phyloP scores from a whole-genome alignment of 1,140 invertebrate genomes.

The Habropoda laboriosa region DNA sequence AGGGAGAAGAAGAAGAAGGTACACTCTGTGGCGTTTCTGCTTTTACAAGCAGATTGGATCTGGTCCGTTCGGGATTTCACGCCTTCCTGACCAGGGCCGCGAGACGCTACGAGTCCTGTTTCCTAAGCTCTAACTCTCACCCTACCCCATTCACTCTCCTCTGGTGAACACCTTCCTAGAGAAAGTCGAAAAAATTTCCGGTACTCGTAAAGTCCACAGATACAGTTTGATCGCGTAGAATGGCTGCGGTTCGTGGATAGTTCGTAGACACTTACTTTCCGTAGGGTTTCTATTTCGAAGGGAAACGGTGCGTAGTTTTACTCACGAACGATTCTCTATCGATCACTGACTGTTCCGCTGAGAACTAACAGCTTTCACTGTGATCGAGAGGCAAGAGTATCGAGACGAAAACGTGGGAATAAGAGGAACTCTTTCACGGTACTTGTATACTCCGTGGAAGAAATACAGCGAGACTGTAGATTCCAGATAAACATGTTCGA shows the following conservation, averaged over 20 bases:
- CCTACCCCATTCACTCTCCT: no score
- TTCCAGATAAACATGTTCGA: no score
- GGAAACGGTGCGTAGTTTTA: not conserved
- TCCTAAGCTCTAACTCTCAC: conserved; percentile 25
- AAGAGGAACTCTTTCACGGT: no score
- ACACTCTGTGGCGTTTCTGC: conserved; percentile 54
- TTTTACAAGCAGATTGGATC: conserved; percentile 69
- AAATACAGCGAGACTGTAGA: no score
- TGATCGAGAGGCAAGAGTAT: no score
- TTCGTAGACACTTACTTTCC: not conserved
- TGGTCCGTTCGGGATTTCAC: conserved; percentile 48
- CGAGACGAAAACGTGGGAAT: no score
- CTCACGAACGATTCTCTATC: no score
- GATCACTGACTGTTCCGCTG: no score
- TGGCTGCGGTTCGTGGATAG: not conserved
- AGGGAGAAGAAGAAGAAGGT: not conserved
- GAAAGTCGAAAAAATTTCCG: conserved; percentile 36
- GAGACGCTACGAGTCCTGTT: conserved; percentile 38
- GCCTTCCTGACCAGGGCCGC: conserved; percentile 36
- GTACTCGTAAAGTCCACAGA: conserved; percentile 24
- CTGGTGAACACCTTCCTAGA: not conserved
- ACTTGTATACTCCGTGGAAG: no score
- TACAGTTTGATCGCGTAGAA: conserved; percentile 6
- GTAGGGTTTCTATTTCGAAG: not conserved
- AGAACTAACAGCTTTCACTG: no score